phyloP scores from a whole-genome alignment of 2,888 invertebrate genomes.

The Nemapogon koenigi region DNA sequence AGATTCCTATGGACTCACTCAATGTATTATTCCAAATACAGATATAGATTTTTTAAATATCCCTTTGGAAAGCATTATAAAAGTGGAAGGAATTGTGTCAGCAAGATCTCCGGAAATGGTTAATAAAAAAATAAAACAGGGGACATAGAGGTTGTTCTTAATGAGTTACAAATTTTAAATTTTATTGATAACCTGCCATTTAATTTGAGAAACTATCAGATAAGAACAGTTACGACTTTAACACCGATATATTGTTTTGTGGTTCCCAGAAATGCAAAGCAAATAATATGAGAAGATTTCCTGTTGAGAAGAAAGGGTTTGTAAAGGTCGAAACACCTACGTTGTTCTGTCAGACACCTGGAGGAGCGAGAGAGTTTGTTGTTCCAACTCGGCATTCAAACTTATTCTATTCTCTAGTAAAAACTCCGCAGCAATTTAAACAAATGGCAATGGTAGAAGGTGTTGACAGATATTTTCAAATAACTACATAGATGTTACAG shows the following conservation, averaged over 20 bases:
- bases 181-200: slow-evolving; percentile 74
- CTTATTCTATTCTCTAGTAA: slow-evolving; percentile 90
- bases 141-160: slow-evolving; percentile 82
- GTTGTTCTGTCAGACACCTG: slow-evolving; percentile 91
- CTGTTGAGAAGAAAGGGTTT: slow-evolving; percentile 81
- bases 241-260: slow-evolving; percentile 72
- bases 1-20: slow-evolving; percentile 88
- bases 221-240: slow-evolving; percentile 82
- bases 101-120: slow-evolving; percentile 74
- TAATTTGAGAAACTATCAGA: slow-evolving; percentile 75
- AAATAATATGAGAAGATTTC: slow-evolving; percentile 89
- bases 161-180: slow-evolving; percentile 75
- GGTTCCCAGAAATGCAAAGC: slow-evolving; percentile 83
- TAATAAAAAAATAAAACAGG: slow-evolving; percentile 72
- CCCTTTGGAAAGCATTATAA: slow-evolving; percentile 70
- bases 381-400: slow-evolving; percentile 87
- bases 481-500: slow-evolving; percentile 71
- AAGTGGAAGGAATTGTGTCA: slow-evolving; percentile 71
- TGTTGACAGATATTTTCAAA: slow-evolving; percentile 80
- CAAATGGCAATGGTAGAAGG: slow-evolving; percentile 98
- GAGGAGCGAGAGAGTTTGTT: slow-evolving; percentile 97
- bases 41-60: slow-evolving; percentile 31
- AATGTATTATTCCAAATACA: slow-evolving; percentile 71
- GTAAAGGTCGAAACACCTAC: slow-evolving; percentile 98
- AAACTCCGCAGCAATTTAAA: slow-evolving; percentile 98